Percentiles rank a stretch among this genome's conserved stretches.
phyloP scores from a whole-genome alignment of 1,140 invertebrate species.

The Stegodyphus mimosarum region DNA sequence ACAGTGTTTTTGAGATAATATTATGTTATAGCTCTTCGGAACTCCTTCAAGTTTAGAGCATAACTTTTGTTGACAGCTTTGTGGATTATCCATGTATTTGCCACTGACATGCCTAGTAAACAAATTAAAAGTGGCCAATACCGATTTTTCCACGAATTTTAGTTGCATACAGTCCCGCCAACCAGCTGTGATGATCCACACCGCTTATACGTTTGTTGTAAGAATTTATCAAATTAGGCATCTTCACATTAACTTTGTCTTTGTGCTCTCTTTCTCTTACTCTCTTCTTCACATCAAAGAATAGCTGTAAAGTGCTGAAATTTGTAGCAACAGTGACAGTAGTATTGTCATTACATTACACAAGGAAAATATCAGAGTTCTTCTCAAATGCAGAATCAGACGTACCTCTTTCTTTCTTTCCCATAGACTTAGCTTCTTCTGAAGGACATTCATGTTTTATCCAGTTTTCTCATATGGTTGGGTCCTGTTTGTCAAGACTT shows the following conservation, averaged over 20 bases:
- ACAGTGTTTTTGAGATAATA: too few relatives aligned
- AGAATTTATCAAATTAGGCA: slow-evolving; percentile 8
- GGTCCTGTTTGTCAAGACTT: too few relatives aligned
- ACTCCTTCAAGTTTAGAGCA: slow-evolving; percentile 7
- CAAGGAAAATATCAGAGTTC: slow-evolving; percentile 10
- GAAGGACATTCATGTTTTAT: neutral
- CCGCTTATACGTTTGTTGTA: neutral
- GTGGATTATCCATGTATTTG: slow-evolving; percentile 10
- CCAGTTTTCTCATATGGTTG: neutral
- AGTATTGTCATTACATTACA: slow-evolving; percentile 7
- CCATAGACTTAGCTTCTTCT: slow-evolving; percentile 8
- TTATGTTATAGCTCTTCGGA: neutral
- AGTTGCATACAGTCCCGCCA: neutral
- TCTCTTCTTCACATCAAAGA: neutral
- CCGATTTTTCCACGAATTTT: slow-evolving; percentile 1
- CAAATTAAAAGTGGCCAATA: neutral
- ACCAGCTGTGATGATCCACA: neutral
- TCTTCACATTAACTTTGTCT: neutral
- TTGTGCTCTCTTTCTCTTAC: slow-evolving; percentile 1
- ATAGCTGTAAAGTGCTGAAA: slow-evolving; percentile 18
- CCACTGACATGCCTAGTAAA: neutral
- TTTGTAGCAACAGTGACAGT: slow-evolving; percentile 18
- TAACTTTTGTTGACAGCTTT: neutral
- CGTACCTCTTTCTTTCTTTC: slow-evolving; percentile 19
- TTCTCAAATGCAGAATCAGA: slow-evolving; percentile 8